Evolutionary conservation across 2,888 invertebrate genomes (phyloP).

Genomic region (Chydorus sphaericus): DNA sequence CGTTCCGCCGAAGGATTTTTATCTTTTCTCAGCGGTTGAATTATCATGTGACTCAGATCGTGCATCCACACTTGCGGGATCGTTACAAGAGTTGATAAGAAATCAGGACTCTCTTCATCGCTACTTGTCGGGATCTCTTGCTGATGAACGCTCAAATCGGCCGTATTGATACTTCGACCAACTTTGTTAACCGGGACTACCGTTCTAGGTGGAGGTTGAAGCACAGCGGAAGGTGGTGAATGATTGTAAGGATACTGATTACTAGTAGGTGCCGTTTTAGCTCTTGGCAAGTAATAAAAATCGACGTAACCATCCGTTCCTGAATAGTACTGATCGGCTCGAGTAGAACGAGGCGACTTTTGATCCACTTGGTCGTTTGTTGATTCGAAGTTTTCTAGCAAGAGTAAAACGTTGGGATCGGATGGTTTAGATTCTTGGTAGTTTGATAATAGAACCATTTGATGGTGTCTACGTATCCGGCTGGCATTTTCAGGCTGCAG

Average conservation of each 20-base stretch:
- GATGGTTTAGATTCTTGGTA: not conserved
- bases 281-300: not conserved
- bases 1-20: not conserved
- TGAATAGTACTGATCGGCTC: not conserved
- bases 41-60: slow-evolving; percentile 3
- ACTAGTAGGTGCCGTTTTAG: too few relatives aligned
- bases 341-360: not conserved
- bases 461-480: too few relatives aligned
- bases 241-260: not conserved
- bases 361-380: not conserved
- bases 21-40: not conserved
- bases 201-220: not conserved
- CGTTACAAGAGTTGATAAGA: not conserved
- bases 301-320: not conserved
- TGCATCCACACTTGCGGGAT: slow-evolving; percentile 3
- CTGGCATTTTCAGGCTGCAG: too few relatives aligned
- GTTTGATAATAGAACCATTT: too few relatives aligned
- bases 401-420: not conserved
- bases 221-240: not conserved
- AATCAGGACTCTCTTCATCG: not conserved
- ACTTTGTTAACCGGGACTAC: not conserved
- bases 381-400: not conserved
- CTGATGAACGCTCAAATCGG: not conserved
- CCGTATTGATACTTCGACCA: not conserved
- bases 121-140: not conserved